phyloP scores from a whole-genome alignment of 2,113 vertebrate species.

The Gopherus evgoodei region DNA sequence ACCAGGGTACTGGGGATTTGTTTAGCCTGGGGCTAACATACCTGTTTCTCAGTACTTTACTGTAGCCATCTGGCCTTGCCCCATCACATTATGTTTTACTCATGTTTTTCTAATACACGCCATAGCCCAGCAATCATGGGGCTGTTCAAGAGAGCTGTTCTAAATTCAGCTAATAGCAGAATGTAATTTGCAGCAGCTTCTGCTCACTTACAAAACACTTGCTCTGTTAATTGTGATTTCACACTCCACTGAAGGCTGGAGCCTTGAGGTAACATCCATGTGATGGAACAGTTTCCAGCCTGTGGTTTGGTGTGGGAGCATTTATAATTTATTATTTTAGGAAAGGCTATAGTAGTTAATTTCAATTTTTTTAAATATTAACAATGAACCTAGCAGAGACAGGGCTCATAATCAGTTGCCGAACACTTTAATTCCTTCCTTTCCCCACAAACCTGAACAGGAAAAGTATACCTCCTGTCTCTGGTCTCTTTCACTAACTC shows the following conservation, averaged over 20 bases:
- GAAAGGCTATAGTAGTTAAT: slow-evolving; percentile 13
- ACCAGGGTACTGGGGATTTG: no score
- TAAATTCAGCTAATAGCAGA: slow-evolving; percentile 77
- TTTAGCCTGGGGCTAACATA: no score
- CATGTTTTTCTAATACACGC: slow-evolving; percentile 73
- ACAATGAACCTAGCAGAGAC: not conserved
- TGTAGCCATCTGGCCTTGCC: no score
- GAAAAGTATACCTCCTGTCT: not conserved
- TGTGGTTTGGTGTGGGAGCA: not conserved
- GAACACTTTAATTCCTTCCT: not conserved
- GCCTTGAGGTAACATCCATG: slow-evolving; percentile 68
- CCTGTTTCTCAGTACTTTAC: no score
- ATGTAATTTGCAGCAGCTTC: slow-evolving; percentile 78
- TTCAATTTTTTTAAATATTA: slow-evolving; percentile 5
- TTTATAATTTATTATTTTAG: not conserved
- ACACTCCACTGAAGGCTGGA: slow-evolving; percentile 69
- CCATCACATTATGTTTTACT: slow-evolving; percentile 69
- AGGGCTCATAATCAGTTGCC: not conserved
- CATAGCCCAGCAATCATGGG: slow-evolving; percentile 74
- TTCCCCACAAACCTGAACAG: not conserved
- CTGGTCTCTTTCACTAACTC: slow-evolving; percentile 5
- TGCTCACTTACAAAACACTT: slow-evolving; percentile 80
- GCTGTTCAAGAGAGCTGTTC: slow-evolving; percentile 63
- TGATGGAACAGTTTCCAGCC: slow-evolving; percentile 55
- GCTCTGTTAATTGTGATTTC: slow-evolving; percentile 84